phyloP scores from a whole-genome alignment of 2,113 vertebrate genomes.

The Vidua macroura region DNA sequence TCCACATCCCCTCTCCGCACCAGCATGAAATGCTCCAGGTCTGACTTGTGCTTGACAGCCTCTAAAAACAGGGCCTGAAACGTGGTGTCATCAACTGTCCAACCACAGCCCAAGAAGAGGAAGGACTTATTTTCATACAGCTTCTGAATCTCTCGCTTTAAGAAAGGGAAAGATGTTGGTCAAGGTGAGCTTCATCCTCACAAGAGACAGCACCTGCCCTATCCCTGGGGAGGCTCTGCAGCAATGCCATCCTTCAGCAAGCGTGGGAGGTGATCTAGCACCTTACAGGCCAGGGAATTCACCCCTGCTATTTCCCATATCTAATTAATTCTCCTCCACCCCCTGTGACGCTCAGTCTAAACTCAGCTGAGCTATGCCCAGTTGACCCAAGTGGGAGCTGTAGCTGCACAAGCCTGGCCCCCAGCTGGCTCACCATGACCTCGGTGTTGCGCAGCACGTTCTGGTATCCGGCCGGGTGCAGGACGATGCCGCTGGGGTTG shows the following conservation, averaged over 20 bases:
- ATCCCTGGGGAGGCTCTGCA: background rate
- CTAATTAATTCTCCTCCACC: background rate
- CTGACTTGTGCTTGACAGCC: constrained; percentile 94
- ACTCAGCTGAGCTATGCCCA: rapidly evolving
- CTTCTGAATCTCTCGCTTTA: constrained; percentile 94
- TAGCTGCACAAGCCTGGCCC: rapidly evolving
- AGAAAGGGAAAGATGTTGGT: constrained; percentile 25
- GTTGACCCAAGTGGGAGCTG: rapidly evolving
- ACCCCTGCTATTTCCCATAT: background rate
- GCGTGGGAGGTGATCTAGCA: background rate
- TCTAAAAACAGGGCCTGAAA: constrained; percentile 97
- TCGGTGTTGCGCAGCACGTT: constrained; percentile 93
- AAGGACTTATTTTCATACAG: constrained; percentile 95
- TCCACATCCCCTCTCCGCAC: constrained; percentile 90
- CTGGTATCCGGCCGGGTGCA: constrained; percentile 94
- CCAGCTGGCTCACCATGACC: constrained; percentile 86
- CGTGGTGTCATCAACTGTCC: constrained; percentile 96
- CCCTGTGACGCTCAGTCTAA: background rate
- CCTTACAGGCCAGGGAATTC: background rate
- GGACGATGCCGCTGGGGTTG: constrained; percentile 93
- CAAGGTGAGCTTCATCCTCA: background rate
- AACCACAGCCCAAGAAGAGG: constrained; percentile 92
- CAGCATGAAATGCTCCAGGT: constrained; percentile 96
- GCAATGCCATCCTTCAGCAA: background rate
- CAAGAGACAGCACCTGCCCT: background rate